Evolutionary conservation across 2,113 vertebrate species (phyloP).

Genomic region (Alaudala cheleensis): DNA sequence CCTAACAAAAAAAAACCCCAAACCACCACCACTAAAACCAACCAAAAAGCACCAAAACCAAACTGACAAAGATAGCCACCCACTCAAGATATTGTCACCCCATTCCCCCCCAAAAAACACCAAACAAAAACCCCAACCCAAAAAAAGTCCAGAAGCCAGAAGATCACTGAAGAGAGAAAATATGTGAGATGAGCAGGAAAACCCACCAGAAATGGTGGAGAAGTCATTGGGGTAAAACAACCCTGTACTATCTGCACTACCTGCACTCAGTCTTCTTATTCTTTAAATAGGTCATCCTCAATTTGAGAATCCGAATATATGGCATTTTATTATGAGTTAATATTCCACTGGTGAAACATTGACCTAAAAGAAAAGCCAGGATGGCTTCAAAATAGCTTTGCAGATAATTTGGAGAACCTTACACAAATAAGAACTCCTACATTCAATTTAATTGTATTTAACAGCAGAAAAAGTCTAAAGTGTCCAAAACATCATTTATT

Average conservation of each 20-base stretch:
- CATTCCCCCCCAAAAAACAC: accelerated
- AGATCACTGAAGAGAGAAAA: background rate
- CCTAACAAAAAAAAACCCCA: background rate
- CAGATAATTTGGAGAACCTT: background rate
- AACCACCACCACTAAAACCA: background rate
- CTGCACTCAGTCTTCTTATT: background rate
- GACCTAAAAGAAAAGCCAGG: background rate
- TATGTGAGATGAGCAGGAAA: background rate
- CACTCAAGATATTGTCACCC: background rate
- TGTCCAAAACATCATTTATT: background rate
- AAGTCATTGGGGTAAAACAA: background rate
- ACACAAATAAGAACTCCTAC: background rate
- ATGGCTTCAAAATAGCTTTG: background rate
- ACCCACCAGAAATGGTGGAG: background rate
- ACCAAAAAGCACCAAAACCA: background rate
- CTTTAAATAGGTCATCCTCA: background rate
- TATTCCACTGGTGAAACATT: background rate
- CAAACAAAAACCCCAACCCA: background rate
- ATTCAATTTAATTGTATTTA: background rate
- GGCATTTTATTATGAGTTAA: background rate
- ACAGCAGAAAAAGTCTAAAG: background rate
- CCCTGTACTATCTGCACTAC: background rate
- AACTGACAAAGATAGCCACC: background rate
- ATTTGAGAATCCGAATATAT: background rate
- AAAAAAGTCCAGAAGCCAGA: background rate